Evolutionary conservation across 2,797 vertebrate genomes (phyloP), one percentile per base, ranked within the genome.

Genomic region (Pseudochaenichthys georgianus): DNA sequence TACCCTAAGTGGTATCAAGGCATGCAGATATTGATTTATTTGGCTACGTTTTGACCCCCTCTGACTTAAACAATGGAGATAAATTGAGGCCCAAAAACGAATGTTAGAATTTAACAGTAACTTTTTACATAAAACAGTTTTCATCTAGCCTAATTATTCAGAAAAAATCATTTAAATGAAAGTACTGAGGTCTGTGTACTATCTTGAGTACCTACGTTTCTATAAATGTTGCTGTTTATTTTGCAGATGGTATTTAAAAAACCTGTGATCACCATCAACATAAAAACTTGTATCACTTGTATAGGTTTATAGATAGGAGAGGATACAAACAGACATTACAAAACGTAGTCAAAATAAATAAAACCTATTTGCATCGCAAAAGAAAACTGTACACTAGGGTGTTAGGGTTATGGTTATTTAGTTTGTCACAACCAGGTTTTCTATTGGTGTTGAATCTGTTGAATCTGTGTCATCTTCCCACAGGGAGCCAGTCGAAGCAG

Each of bases 401-500:
- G 23, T 23, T 23, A 23, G 23, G 23, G 19, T 19, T 28, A 28
- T 23, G 23, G 8, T 48, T 15, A 23, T 16, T 6, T 17, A 31
- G 34, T 6, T 51, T 68, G 23, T 46, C 4, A 48, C 43, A 58
- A 43, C 12, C 13, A 57, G 67, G 0, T 60, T 62, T 63, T 69
- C 13, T 42, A 9, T 46, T 64, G 45, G 1, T 1, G 1, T 73
- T 16, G 9, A 52, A 17, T 46, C 9, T 52, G 19, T 23, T 16
- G 9, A 52, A 7, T 64, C 1, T 80, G 31, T 86, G 15, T 75
- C n/a, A 23, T 69, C 78, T 70, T 75, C 74, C 91, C 93, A 95
- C 96, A 69, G 95, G 97, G 87, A 96, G 96, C 92, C 97, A 97
- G 80, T 93, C 96, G 73, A 98, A 98, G 90, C 97, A 98, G 92